Evolutionary conservation across 2,797 vertebrate species (phyloP), one percentile per base, ranked within the genome.

Genomic region (Orientallactaga sibirica): DNA sequence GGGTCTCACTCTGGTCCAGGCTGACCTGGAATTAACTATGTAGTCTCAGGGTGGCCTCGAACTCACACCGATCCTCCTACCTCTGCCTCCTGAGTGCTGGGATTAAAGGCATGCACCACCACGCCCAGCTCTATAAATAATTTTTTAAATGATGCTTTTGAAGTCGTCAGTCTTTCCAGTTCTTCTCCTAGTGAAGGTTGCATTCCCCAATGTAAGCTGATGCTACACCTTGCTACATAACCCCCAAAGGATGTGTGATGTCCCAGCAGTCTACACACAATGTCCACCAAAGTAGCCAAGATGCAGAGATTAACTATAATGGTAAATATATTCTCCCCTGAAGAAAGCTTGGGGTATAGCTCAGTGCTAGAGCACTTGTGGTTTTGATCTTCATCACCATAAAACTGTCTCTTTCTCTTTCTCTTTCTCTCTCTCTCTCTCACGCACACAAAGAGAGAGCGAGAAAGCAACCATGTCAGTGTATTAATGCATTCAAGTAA

Each of bases 141-240:
- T 37, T 37, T 37, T 48, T 48, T 48, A 48, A 48, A 94, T 93
- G 81, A 87, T 66, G 71, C 88, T 96, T 71, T 73, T 94, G 58
- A 92, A 70, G 29, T 33, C 68, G 71, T 79, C 55, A 37, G 27
- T 19, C 55, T 88, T 88, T 88, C 62, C 29, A 90, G 62, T 27
- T 90, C 76, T 79, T 75, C 27, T 48, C 33, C 66, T 67, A 18
- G 20, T 58, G 11, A 41, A 62, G 12, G 7, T 41, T 12, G 27
- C 74, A 20, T 55, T 67, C 9, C 79, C 74, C 37, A 27, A n/a
- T 81, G 64, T 20, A 22, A 18, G 41, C 4, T 41, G 58, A 66
- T 22, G 18, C 9, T 64, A 18, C 24, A 12, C 24, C 14, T 18
- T 43, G 83, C 73, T 7, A 61, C 8, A 58, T 58, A 16, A 14